Base-by-base conservation (phyloP, 1,140 invertebrate species). In the Bactericera cockerelli region DNA sequence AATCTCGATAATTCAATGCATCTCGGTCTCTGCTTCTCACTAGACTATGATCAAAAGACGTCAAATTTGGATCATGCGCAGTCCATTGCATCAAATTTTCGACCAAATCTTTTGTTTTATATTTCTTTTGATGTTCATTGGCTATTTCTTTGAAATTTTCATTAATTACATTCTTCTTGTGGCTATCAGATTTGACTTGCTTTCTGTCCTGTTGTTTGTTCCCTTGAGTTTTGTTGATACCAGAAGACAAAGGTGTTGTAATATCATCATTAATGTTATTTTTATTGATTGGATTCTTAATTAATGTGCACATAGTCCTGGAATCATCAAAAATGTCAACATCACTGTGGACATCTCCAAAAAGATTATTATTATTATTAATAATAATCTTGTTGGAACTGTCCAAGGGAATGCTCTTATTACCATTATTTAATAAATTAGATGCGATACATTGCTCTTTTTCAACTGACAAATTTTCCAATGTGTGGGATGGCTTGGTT, bases 241-340 rank as follows among this genome's bases (percentile, higher is more conserved):
- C 4, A 4, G 4, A 6, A 13, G 28, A 13, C 4, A 13, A 13
- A 31, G 28, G 28, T 31, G 4, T 13, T 6, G 4, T 4, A 31
- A 31, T 31, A 31, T 31, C 28, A 6, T 13, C 28, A 31, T 31
- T 4, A 31, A 6, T 4, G 13, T 13, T 31, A 49, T 16, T 49
- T 6, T n/a, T 4, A 10, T 49, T n/a, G 3, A 22, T n/a, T 4
- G 22, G 8, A 10, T 19, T 22, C 22, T 49, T 49, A 6, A 10
- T 16, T 16, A 49, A 16, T 6, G 4, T 8, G 19, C 42, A 6
- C 28, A 31, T 49, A 4, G 6, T 16, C 42, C 42, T 49, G 42
- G 42, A 49, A 49, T 49, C 42, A 49, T 49, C 42, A 49, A 49
- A 49, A 6, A 49, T 49, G 19, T 49, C 42, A 19, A 49, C 22